Percentiles rank a stretch among this genome's conserved stretches.
Evolutionary conservation across 2,888 invertebrate species (phyloP).

Genomic region (Spodoptera littoralis): DNA sequence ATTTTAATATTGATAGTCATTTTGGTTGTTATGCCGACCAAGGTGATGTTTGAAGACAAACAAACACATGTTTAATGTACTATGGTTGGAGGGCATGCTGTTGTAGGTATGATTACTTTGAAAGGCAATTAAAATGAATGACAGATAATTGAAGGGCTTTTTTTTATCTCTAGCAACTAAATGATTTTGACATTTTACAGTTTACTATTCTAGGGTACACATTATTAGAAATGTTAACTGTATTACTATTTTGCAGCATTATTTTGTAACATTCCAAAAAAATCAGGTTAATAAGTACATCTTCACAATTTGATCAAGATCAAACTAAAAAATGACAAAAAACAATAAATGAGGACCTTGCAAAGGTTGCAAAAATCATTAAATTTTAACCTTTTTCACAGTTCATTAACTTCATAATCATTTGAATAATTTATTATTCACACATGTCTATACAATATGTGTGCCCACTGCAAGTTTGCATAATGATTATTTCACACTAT

Average conservation of each 20-base stretch:
- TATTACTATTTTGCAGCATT: too few species aligned
- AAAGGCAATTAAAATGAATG: slow-evolving; percentile 19
- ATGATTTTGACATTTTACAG: slow-evolving; percentile 21
- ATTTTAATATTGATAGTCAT: not conserved
- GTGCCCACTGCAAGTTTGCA: slow-evolving; percentile 10
- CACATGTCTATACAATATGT: not conserved
- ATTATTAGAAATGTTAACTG: too few species aligned
- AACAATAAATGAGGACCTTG: too few species aligned
- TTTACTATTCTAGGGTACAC: not conserved
- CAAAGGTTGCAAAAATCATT: too few species aligned
- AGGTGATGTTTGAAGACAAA: not conserved
- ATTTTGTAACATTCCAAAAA: too few species aligned
- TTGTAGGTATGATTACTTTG: slow-evolving; percentile 6
- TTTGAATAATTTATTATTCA: slow-evolving; percentile 10
- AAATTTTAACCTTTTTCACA: not conserved
- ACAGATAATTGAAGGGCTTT: slow-evolving; percentile 1
- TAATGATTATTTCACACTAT: slow-evolving; percentile 23
- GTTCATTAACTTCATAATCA: slow-evolving; percentile 3
- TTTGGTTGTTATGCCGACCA: slow-evolving; percentile 18
- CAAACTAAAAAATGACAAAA: too few species aligned
- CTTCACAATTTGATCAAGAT: too few species aligned
- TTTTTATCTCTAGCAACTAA: slow-evolving; percentile 11
- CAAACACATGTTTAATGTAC: slow-evolving; percentile 1
- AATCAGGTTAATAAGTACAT: too few species aligned
- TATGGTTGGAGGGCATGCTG: not conserved